phyloP scores from a whole-genome alignment of 2,888 invertebrate genomes.

The Ochropleura leucogaster region DNA sequence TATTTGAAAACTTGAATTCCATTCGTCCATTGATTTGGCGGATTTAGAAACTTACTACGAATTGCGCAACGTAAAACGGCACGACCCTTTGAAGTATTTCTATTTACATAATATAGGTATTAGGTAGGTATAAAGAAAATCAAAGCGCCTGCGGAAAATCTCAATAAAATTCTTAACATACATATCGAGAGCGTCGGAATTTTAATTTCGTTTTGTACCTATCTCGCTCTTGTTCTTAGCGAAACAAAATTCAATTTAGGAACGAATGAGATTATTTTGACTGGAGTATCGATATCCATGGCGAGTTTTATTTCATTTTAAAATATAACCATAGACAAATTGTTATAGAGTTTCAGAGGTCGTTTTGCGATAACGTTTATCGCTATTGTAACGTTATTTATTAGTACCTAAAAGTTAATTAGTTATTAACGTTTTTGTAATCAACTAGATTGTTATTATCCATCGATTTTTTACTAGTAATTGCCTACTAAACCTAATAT shows the following conservation, averaged over 20 bases:
- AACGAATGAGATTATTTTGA: conserved; percentile 32
- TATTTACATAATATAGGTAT: conserved; percentile 29
- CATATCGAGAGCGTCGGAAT: conserved; percentile 44
- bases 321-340: background rate
- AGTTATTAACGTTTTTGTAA: background rate
- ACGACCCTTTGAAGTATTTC: conserved; percentile 39
- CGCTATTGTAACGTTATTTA: background rate
- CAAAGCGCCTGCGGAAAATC: conserved; percentile 30
- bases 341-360: background rate
- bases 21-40: conserved; percentile 29
- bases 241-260: conserved; percentile 48
- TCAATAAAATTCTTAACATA: conserved; percentile 49
- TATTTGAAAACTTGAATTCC: conserved; percentile 35
- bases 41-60: conserved; percentile 19
- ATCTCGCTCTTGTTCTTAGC: conserved; percentile 33
- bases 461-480: conserved; percentile 11
- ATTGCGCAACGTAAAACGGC: conserved; percentile 13
- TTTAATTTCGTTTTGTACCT: conserved; percentile 51
- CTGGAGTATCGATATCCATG: conserved; percentile 5
- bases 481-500: background rate
- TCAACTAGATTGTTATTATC: background rate
- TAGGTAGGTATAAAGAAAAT: conserved; percentile 23
- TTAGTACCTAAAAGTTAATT: background rate
- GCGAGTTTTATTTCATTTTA: background rate
- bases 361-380: background rate